phyloP scores from a whole-genome alignment of 2,113 vertebrate genomes.

The Brienomyrus longianalis region DNA sequence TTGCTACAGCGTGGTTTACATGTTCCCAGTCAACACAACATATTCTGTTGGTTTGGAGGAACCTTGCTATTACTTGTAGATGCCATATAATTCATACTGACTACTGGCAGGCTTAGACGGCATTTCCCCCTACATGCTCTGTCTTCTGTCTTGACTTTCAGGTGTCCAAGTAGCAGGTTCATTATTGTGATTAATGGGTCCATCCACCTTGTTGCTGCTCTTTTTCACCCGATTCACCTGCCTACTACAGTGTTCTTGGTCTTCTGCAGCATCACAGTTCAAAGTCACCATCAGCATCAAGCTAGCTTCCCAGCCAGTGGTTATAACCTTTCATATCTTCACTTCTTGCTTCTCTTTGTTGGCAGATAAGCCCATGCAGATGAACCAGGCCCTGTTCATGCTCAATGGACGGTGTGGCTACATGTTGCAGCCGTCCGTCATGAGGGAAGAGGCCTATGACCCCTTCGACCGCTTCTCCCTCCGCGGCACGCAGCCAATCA shows the following conservation, averaged over 20 bases:
- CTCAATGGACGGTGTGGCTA: constrained; percentile 84
- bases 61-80: neutral
- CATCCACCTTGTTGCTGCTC: neutral
- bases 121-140: neutral
- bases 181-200: neutral
- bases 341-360: neutral
- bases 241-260: neutral
- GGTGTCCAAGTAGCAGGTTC: neutral
- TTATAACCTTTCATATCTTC: neutral
- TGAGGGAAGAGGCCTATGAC: constrained; percentile 89
- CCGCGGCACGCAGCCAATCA: constrained; percentile 66
- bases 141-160: neutral
- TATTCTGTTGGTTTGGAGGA: neutral
- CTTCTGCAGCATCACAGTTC: neutral
- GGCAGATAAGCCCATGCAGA: constrained; percentile 98
- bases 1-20: neutral
- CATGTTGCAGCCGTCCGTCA: constrained; percentile 81
- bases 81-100: neutral
- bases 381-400: constrained; percentile 97
- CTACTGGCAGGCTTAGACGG: neutral
- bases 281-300: neutral
- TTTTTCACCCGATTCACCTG: neutral
- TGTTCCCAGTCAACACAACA: neutral
- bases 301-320: neutral
- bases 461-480: constrained; percentile 86